Evolutionary conservation across 2,797 vertebrate genomes (phyloP).

Genomic region (Lophotriccus pileatus): DNA sequence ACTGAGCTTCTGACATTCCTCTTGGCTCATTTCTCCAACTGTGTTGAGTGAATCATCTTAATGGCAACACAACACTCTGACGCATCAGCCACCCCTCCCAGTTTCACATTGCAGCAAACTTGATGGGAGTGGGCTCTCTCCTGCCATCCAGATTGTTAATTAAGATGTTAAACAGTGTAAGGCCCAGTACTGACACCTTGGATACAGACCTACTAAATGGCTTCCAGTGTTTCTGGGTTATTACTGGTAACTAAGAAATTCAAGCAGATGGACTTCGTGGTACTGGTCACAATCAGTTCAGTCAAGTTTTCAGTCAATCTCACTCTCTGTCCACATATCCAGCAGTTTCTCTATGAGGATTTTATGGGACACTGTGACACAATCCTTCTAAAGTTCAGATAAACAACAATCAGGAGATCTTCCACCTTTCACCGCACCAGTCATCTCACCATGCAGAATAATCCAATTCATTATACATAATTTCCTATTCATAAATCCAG

Average conservation of each 20-base stretch:
- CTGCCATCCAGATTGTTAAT: not conserved
- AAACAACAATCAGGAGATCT: not conserved
- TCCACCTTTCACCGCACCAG: not conserved
- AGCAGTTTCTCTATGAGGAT: not conserved
- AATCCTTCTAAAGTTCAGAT: not conserved
- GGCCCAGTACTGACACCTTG: not conserved
- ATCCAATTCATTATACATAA: not conserved
- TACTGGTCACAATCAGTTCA: not conserved
- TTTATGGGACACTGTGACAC: not conserved
- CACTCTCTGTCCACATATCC: not conserved
- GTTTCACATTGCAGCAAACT: not conserved
- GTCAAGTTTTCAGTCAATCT: not conserved
- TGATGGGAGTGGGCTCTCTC: rapidly evolving
- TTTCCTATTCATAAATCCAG: not conserved
- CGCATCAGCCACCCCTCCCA: not conserved
- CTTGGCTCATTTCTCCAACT: not conserved
- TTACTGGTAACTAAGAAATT: not conserved
- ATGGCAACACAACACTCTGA: not conserved
- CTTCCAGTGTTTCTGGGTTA: not conserved
- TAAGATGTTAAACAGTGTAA: not conserved
- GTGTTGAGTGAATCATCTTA: not conserved
- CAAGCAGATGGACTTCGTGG: not conserved
- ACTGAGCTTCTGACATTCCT: not conserved
- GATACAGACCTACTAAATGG: not conserved
- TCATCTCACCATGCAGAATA: not conserved